Conservation (phyloP, 2,797 vertebrate genomes). For the Macroramphosus scolopax region DNA sequence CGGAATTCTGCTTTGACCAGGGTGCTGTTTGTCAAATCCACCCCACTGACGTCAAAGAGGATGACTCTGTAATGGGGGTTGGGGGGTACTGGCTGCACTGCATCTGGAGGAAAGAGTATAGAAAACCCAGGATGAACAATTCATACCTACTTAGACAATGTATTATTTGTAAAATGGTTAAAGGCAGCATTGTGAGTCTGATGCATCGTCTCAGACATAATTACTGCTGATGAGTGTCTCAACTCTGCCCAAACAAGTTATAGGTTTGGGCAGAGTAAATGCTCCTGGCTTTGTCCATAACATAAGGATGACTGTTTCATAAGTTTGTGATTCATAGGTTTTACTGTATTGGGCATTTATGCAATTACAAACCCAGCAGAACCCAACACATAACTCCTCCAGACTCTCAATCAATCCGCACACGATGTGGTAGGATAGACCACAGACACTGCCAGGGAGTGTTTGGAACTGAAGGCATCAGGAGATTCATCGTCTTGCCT, state of each 20-base stretch:
- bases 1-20: slow-evolving; percentile 83
- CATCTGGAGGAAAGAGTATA: slow-evolving; percentile 60
- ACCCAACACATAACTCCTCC: slow-evolving; percentile 19
- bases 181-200: slow-evolving; percentile 31
- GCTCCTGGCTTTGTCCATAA: slow-evolving; percentile 45
- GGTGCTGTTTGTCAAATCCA: slow-evolving; percentile 79
- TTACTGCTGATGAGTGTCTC: slow-evolving; percentile 46
- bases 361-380: slow-evolving; percentile 22
- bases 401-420: slow-evolving; percentile 13
- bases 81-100: slow-evolving; percentile 65
- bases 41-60: slow-evolving; percentile 76
- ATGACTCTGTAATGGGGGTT: slow-evolving; percentile 77
- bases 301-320: slow-evolving; percentile 34
- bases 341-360: slow-evolving; percentile 22
- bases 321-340: slow-evolving; percentile 25
- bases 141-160: slow-evolving; percentile 4
- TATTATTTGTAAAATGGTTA: slow-evolving; percentile 27
- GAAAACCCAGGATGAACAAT: slow-evolving; percentile 15
- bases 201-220: slow-evolving; percentile 60
- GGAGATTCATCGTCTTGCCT: slow-evolving; percentile 2
- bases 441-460: background rate
- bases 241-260: slow-evolving; percentile 46
- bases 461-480: background rate
- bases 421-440: background rate
- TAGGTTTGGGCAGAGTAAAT: slow-evolving; percentile 33